Base-by-base conservation (phyloP, 1,140 invertebrate species). In the Asobara japonica region DNA sequence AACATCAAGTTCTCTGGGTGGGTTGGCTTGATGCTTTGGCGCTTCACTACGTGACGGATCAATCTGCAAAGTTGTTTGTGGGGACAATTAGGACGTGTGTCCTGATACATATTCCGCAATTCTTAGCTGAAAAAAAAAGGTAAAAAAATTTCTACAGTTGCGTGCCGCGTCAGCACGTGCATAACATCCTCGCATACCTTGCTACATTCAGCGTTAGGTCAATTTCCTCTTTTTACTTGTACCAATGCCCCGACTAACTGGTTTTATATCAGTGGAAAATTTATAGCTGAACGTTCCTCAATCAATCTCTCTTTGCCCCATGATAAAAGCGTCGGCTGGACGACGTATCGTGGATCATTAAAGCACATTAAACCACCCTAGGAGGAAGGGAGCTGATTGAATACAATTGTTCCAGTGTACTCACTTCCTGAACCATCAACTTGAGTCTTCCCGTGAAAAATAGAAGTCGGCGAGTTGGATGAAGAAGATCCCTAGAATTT, bases 261-360 rank as follows among this genome's bases (percentile, higher is more conserved):
- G 51, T 56, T 56, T 27, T 56, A 56, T 22, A 56, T 56, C 51
- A 56, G 51, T 56, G 20, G 22, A 56, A 56, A 56, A 56, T 56
- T 56, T 56, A 56, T 56, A 25, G 25, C 25, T 22, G 10, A 56
- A 22, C 22, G 18, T 56, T 20, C 51, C 13, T 18, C 51, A 10
- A 25, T 56, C 51, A 56, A 56, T 25, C 51, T 22, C 51, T 36
- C 22, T 51, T 51, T 20, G n/a, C 20, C 51, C 13, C 16, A 56
- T 56, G 22, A 5, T 56, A 56, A 56, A 45, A 45, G 41, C 41
- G n/a, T n/a, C 13, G 18, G 41, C 36, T 20, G 2, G 18, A 5
- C 51, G 31, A n/a, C n/a, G n/a, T n/a, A n/a, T n/a, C 51, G 13
- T 25, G 13, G 22, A 18, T 56, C 51, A 56, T 56, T 25, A 56